A percentile compares a stretch with the other conserved stretches of the same genome.
phyloP scores from a whole-genome alignment of 2,888 invertebrate genomes.

The Lithophane leautieri region DNA sequence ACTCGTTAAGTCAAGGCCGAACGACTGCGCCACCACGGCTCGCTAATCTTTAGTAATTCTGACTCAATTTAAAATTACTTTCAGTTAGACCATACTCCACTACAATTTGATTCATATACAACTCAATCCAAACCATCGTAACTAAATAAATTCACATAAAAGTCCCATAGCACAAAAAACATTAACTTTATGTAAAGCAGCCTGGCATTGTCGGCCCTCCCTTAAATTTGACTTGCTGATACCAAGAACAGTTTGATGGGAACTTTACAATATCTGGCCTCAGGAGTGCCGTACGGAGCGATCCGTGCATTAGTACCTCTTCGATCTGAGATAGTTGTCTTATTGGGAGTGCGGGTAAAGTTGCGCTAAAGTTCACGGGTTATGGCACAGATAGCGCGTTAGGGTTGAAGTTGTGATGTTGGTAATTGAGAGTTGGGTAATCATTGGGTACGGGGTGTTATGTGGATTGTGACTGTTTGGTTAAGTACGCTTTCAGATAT shows the following conservation, averaged over 20 bases:
- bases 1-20: too few relatives aligned
- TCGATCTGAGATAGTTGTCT: conserved; percentile 58
- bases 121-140: not conserved
- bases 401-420: conserved; percentile 40
- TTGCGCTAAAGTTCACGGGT: conserved; percentile 30
- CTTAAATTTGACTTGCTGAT: conserved; percentile 75
- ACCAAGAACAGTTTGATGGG: conserved; percentile 71
- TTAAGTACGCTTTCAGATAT: not conserved
- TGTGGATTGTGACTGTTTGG: conserved; percentile 27
- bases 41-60: too few relatives aligned
- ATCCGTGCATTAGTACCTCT: conserved; percentile 60
- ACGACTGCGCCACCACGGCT: too few relatives aligned
- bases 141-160: conserved; percentile 20
- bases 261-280: conserved; percentile 73
- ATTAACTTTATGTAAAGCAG: conserved; percentile 46
- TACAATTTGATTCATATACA: conserved; percentile 6
- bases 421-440: conserved; percentile 33
- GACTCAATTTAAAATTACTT: not conserved
- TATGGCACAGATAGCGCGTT: conserved; percentile 37
- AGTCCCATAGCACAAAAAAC: conserved; percentile 37
- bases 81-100: not conserved
- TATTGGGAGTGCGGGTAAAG: conserved; percentile 50
- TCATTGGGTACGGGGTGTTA: conserved; percentile 17
- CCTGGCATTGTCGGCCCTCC: conserved; percentile 29
- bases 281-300: conserved; percentile 59